Evolutionary conservation across 1,140 invertebrate genomes (phyloP).

Genomic region (Telenomus remus): DNA sequence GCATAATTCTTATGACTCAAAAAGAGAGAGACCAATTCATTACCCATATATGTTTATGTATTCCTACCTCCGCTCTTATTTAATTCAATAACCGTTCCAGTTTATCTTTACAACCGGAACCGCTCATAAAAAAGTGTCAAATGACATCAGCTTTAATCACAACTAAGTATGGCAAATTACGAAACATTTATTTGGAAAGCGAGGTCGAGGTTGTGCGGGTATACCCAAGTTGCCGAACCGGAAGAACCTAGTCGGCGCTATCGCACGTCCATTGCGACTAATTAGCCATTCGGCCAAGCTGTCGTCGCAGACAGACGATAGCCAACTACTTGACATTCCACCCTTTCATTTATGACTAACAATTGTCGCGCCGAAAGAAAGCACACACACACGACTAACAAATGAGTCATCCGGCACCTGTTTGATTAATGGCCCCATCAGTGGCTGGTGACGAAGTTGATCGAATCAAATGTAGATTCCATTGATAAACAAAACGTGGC

Average conservation of each 20-base stretch:
- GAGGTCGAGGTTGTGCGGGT: slow-evolving; percentile 6
- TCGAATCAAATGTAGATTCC: neutral
- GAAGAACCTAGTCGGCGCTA: slow-evolving; percentile 34
- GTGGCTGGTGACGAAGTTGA: neutral
- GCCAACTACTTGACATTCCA: slow-evolving; percentile 15
- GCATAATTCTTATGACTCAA: slow-evolving; percentile 37
- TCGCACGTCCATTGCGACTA: slow-evolving; percentile 40
- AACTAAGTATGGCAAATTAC: slow-evolving; percentile 5
- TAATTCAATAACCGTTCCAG: too few species aligned
- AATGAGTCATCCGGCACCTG: slow-evolving; percentile 19
- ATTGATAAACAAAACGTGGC: neutral
- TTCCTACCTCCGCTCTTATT: too few species aligned
- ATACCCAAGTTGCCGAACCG: slow-evolving; percentile 7
- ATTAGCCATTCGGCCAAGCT: slow-evolving; percentile 52
- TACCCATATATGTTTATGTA: too few species aligned
- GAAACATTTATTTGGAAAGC: slow-evolving; percentile 20
- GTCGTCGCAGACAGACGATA: slow-evolving; percentile 48
- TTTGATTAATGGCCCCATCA: slow-evolving; percentile 16
- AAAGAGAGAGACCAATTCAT: neutral
- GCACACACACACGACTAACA: slow-evolving; percentile 14
- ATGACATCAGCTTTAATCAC: neutral
- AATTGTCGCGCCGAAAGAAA: slow-evolving; percentile 27
- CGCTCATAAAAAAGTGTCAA: slow-evolving; percentile 4
- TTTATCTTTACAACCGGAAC: neutral
- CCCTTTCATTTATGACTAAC: slow-evolving; percentile 40